A percentile compares a stretch with the other conserved stretches of the same genome.
These are phyloP conservation scores for Eristalis intricaria DNA, from an alignment of 2,888 invertebrate species.

Conservation along the genomic window DNA sequence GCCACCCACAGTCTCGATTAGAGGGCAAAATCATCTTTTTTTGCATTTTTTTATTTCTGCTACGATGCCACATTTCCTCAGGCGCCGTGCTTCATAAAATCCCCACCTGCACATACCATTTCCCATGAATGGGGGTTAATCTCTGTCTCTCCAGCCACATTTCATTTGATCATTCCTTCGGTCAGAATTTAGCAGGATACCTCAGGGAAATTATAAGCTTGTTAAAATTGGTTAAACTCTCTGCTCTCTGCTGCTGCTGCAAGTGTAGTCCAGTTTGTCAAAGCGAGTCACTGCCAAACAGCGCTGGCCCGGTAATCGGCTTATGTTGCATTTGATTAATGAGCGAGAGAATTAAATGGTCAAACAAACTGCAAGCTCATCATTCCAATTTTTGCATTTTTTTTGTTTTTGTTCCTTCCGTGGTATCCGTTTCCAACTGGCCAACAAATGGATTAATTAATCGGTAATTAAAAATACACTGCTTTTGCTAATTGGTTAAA, in stretches of 20 bases:
- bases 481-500: slow-evolving; percentile 46
- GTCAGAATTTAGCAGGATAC: slow-evolving; percentile 59
- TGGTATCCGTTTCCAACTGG: neutral
- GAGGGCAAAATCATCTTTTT: too few species aligned
- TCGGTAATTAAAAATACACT: slow-evolving; percentile 45
- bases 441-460: slow-evolving; percentile 55
- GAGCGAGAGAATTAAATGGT: slow-evolving; percentile 44
- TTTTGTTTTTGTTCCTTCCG: neutral
- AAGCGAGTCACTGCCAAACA: slow-evolving; percentile 25
- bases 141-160: slow-evolving; percentile 11
- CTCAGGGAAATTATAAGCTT: slow-evolving; percentile 71
- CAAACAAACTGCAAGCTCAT: slow-evolving; percentile 29
- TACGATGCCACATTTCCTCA: too few species aligned
- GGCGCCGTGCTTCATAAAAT: neutral
- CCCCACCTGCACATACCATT: neutral
- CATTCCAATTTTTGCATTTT: too few species aligned
- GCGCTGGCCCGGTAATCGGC: slow-evolving; percentile 59
- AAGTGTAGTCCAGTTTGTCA: slow-evolving; percentile 42
- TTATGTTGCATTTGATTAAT: slow-evolving; percentile 71
- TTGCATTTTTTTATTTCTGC: too few species aligned
- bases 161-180: slow-evolving; percentile 21
- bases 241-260: neutral
- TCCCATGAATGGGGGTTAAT: slow-evolving; percentile 21
- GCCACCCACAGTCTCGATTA: too few species aligned
- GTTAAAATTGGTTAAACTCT: slow-evolving; percentile 67